Evolutionary conservation across 2,888 invertebrate species (phyloP).

Genomic region (Taenaris catops): DNA sequence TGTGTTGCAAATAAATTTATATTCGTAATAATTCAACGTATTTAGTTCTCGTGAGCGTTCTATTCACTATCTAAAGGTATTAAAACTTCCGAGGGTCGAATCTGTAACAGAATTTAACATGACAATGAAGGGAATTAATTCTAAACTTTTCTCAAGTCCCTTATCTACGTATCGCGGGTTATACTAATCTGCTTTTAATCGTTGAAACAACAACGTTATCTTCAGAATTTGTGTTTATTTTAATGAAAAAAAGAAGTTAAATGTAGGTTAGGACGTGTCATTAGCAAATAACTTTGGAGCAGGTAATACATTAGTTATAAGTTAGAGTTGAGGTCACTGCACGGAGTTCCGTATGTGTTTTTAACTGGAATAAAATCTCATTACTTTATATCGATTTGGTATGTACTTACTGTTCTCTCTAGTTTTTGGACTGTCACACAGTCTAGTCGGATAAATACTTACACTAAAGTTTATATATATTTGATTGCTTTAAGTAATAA

Average conservation of each 20-base stretch:
- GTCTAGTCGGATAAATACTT: no score
- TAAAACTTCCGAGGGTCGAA: slow-evolving; percentile 23
- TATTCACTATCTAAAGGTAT: slow-evolving; percentile 31
- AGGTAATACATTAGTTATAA: slow-evolving; percentile 45
- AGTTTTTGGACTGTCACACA: no score
- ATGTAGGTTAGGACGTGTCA: slow-evolving; percentile 34
- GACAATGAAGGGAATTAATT: slow-evolving; percentile 56
- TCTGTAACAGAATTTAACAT: slow-evolving; percentile 38
- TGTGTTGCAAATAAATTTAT: slow-evolving; percentile 18
- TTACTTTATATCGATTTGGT: no score
- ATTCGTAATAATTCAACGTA: slow-evolving; percentile 4
- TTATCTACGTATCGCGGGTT: slow-evolving; percentile 45
- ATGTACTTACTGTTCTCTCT: no score
- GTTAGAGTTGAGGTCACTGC: not conserved
- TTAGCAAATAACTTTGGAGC: slow-evolving; percentile 58
- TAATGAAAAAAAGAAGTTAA: slow-evolving; percentile 27
- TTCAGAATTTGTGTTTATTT: slow-evolving; percentile 29
- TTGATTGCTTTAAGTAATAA: no score
- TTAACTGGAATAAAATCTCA: no score
- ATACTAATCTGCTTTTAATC: slow-evolving; percentile 55
- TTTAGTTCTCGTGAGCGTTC: slow-evolving; percentile 30
- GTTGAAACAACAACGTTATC: slow-evolving; percentile 46
- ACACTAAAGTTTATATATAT: no score
- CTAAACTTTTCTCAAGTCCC: slow-evolving; percentile 31
- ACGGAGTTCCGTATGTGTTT: slow-evolving; percentile 3